phyloP scores from a whole-genome alignment of 1,140 invertebrate species.

The Aleiodes sp. region DNA sequence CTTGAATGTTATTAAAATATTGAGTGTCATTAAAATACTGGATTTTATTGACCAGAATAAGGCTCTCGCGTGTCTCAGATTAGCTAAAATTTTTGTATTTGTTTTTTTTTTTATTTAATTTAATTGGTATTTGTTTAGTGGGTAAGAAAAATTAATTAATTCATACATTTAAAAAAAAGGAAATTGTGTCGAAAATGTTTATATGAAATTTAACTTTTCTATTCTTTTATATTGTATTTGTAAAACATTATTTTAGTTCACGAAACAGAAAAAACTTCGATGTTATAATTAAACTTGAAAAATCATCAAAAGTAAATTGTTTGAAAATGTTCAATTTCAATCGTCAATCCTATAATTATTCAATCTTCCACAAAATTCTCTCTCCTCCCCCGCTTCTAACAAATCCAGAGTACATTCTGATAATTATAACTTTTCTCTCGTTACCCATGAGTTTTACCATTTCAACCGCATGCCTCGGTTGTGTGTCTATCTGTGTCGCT shows the following conservation, averaged over 20 bases:
- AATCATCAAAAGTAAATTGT: not conserved
- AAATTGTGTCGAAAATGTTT: no score
- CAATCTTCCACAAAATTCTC: no score
- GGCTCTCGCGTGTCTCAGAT: not conserved
- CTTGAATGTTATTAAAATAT: no score
- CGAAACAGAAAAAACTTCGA: no score
- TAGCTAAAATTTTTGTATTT: not conserved
- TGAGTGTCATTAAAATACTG: constrained; percentile 1
- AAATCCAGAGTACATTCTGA: constrained; percentile 8
- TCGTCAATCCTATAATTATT: not conserved
- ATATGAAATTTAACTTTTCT: no score
- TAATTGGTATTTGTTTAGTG: no score
- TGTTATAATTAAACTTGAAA: no score
- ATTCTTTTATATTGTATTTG: no score
- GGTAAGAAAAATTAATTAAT: no score
- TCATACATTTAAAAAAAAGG: no score
- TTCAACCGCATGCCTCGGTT: not conserved
- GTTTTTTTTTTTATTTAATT: no score
- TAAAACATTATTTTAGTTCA: no score
- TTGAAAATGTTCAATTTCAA: not conserved
- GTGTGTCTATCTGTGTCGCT: not conserved
- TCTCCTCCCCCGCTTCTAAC: not conserved
- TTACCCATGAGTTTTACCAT: constrained; percentile 28
- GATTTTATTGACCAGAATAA: not conserved
- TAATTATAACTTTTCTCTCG: constrained; percentile 36